A percentile compares a stretch with the other conserved stretches of the same genome.
Conservation (phyloP, 1,140 invertebrate species). For the Branchinecta lynchi region DNA sequence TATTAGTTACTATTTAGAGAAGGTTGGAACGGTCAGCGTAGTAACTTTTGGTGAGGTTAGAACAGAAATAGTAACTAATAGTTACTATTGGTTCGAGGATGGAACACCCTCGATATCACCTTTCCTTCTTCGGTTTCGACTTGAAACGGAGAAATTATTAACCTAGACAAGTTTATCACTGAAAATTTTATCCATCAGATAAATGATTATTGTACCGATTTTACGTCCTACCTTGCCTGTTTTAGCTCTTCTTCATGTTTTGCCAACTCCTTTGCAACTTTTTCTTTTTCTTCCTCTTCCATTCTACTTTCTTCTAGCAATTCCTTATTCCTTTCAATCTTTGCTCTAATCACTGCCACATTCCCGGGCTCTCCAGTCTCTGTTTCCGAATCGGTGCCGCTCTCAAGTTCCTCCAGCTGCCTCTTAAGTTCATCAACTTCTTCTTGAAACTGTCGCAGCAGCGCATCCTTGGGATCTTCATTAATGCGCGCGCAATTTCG, state of each 20-base stretch:
- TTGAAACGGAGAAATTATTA: too few species aligned
- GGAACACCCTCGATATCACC: too few species aligned
- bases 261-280: slow-evolving; percentile 37
- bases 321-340: slow-evolving; percentile 37
- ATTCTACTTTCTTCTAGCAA: slow-evolving; percentile 36
- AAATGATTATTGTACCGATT: too few species aligned
- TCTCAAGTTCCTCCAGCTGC: slow-evolving; percentile 52
- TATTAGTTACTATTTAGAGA: too few species aligned
- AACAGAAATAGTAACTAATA: too few species aligned
- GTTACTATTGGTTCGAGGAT: too few species aligned
- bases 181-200: too few species aligned
- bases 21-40: too few species aligned
- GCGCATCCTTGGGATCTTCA: slow-evolving; percentile 93
- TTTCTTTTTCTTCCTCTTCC: slow-evolving; percentile 50
- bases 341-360: slow-evolving; percentile 26
- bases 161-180: too few species aligned
- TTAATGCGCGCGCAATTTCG: slow-evolving; percentile 91
- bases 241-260: slow-evolving; percentile 37
- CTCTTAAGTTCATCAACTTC: slow-evolving; percentile 84
- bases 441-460: slow-evolving; percentile 85
- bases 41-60: too few species aligned
- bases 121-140: too few species aligned
- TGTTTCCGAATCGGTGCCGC: slow-evolving; percentile 23
- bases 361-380: not conserved
- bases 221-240: slow-evolving; percentile 34